A percentile compares a stretch with the other conserved stretches of the same genome.
These are phyloP conservation scores for Ctenochaetus hawaiiensis DNA, from an alignment of 2,797 vertebrate genomes.

Conservation along the genomic window DNA sequence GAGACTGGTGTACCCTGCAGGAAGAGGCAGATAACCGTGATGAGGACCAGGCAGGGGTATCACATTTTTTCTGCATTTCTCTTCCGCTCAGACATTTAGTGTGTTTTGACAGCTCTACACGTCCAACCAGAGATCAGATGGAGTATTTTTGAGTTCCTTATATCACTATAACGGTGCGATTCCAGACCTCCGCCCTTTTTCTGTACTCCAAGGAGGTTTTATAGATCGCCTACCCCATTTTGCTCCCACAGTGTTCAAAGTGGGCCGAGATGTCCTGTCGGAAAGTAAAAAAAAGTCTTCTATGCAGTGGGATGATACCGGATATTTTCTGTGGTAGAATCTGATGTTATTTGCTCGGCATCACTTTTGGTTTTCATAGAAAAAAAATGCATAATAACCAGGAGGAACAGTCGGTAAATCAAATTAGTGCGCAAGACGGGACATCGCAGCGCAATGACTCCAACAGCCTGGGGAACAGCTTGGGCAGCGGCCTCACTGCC, in stretches of 20 bases:
- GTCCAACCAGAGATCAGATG: neutral
- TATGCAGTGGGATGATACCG: slow-evolving; percentile 31
- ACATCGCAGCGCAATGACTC: slow-evolving; percentile 39
- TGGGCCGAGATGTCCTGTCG: slow-evolving; percentile 26
- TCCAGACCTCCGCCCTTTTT: slow-evolving; percentile 56
- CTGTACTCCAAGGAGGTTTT: neutral
- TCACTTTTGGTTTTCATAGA: neutral
- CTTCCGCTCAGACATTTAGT: neutral
- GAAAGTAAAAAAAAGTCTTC: slow-evolving; percentile 3
- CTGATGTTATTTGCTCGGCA: slow-evolving; percentile 41
- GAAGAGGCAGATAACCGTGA: slow-evolving; percentile 50
- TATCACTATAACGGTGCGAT: neutral
- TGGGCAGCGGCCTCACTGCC: slow-evolving; percentile 40
- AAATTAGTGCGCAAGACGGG: slow-evolving; percentile 40
- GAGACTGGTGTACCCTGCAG: slow-evolving; percentile 52
- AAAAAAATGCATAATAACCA: slow-evolving; percentile 64
- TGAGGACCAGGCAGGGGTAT: slow-evolving; percentile 38
- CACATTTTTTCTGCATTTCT: neutral
- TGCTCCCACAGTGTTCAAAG: neutral
- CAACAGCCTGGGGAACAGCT: slow-evolving; percentile 40
- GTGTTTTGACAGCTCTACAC: neutral
- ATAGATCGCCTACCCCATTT: neutral
- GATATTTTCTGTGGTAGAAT: slow-evolving; percentile 6
- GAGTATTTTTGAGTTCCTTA: neutral
- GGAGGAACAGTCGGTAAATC: slow-evolving; percentile 54